These are phyloP conservation scores for Luehdorfia chinensis DNA, from an alignment of 1,140 invertebrate species.

Conservation along the genomic window DNA sequence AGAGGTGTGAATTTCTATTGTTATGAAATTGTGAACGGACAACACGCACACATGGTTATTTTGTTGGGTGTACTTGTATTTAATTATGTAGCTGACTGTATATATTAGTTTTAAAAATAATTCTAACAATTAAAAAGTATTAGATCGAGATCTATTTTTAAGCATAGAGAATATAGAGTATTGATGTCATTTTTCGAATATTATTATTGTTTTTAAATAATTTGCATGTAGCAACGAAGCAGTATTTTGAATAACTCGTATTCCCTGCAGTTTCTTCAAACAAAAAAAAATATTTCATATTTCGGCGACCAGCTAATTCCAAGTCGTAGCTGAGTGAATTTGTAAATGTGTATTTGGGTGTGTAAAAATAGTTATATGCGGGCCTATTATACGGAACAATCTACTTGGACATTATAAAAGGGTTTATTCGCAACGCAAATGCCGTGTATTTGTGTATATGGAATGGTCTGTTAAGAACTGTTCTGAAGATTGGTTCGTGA, in stretches of 20 bases:
- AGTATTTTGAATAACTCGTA: conserved; percentile 45
- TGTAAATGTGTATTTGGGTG: conserved; percentile 51
- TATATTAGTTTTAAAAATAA: conserved; percentile 41
- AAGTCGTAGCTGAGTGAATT: conserved; percentile 19
- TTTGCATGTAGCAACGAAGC: conserved; percentile 67
- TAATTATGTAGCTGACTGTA: conserved; percentile 51
- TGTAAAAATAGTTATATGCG: conserved; percentile 31
- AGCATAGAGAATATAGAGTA: conserved; percentile 53
- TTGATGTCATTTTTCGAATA: conserved; percentile 54
- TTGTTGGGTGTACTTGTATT: conserved; percentile 37
- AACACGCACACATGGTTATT: conserved; percentile 34
- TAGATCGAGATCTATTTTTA: conserved; percentile 56
- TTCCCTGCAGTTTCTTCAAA: conserved; percentile 27
- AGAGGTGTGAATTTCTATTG: conserved; percentile 27
- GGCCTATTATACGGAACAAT: conserved; percentile 17
- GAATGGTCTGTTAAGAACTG: background rate
- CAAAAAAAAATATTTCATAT: conserved; percentile 9
- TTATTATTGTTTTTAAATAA: conserved; percentile 47
- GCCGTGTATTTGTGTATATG: background rate
- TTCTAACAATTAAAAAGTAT: conserved; percentile 53
- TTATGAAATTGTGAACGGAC: conserved; percentile 23
- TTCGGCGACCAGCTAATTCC: conserved; percentile 41
- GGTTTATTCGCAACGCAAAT: background rate
- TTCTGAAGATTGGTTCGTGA: conserved; percentile 9
- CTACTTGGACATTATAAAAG: background rate